Conservation (phyloP, 2,113 vertebrate species). For the Lamprotornis superbus region DNA sequence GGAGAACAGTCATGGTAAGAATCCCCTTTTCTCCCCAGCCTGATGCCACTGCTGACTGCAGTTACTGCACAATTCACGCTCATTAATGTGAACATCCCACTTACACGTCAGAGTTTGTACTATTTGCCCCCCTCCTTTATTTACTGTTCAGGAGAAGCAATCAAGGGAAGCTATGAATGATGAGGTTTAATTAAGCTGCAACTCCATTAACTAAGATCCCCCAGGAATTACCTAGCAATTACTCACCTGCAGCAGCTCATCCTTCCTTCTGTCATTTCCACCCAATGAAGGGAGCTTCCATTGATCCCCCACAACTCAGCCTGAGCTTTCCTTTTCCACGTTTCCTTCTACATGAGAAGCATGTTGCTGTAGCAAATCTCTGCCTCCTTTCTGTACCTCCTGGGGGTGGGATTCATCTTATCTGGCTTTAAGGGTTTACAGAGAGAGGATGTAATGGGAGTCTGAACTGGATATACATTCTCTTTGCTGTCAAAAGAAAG, state of each 20-base stretch:
- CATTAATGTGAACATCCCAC: not conserved
- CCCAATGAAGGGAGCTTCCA: not conserved
- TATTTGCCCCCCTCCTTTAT: not conserved
- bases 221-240: not conserved
- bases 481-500: not conserved
- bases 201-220: not conserved
- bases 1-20: not conserved
- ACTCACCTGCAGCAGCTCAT: not conserved
- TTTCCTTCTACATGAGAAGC: not conserved
- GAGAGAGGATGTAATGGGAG: not conserved
- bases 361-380: not conserved
- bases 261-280: not conserved
- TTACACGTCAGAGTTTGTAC: not conserved
- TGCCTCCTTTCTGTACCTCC: not conserved
- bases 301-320: not conserved
- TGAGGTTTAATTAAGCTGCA: conserved; percentile 34
- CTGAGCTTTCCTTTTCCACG: not conserved
- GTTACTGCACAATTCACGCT: fast-evolving
- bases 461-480: not conserved
- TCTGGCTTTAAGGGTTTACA: not conserved
- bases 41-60: not conserved
- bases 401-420: not conserved
- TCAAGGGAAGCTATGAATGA: not conserved
- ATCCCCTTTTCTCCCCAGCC: not conserved
- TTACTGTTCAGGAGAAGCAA: not conserved